These are phyloP conservation scores for Drosophila greeni DNA, from an alignment of 2,888 invertebrate species.

Conservation along the genomic window DNA sequence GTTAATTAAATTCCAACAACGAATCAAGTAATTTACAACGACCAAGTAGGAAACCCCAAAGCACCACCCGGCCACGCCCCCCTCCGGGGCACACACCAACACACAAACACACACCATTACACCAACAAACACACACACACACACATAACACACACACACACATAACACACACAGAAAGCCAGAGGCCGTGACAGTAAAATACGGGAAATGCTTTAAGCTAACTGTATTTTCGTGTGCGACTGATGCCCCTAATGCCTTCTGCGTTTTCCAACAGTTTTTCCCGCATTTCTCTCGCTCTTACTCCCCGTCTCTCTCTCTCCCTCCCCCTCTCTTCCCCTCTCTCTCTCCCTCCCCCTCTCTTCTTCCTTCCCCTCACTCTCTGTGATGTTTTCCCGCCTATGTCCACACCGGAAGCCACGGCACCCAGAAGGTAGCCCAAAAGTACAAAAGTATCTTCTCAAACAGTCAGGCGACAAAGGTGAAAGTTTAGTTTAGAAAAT, in stretches of 20 bases:
- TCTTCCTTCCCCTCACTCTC: not conserved
- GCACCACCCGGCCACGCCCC: constrained; percentile 45
- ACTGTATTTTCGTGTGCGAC: constrained; percentile 71
- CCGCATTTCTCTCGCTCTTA: not conserved
- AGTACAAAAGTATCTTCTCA: constrained; percentile 21
- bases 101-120: constrained; percentile 7
- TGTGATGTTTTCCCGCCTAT: constrained; percentile 8
- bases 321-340: not conserved
- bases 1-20: constrained; percentile 73
- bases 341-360: not conserved
- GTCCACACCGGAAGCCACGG: constrained; percentile 16
- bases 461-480: constrained; percentile 23
- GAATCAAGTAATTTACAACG: constrained; percentile 73
- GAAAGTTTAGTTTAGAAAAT: not conserved
- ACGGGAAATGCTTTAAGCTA: constrained; percentile 73
- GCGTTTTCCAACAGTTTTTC: constrained; percentile 17
- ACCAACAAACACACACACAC: not conserved
- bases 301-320: not conserved
- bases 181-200: constrained; percentile 64
- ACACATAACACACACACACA: constrained; percentile 4
- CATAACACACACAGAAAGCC: constrained; percentile 12
- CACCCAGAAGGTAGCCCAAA: constrained; percentile 24
- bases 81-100: constrained; percentile 9
- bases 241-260: constrained; percentile 62
- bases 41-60: constrained; percentile 71